A percentile compares a stretch with the other conserved stretches of the same genome.
Evolutionary conservation across 2,113 vertebrate genomes (phyloP).

Genomic region (Ranitomeya variabilis): DNA sequence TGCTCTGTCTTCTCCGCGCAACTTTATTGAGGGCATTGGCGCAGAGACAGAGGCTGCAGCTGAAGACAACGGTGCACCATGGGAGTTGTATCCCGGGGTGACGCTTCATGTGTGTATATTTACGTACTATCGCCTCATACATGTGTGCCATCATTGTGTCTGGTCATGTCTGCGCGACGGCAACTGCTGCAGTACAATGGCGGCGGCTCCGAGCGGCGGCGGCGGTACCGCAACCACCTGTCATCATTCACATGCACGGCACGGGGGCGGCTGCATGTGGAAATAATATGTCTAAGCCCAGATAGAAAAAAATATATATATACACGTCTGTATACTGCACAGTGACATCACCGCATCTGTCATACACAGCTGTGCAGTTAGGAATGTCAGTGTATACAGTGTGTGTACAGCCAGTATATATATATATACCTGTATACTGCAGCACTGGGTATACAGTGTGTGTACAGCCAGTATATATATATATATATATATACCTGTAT

Average conservation of each 20-base stretch:
- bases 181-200: neutral
- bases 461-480: too few relatives aligned
- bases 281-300: neutral
- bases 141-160: slow-evolving; percentile 6
- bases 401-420: too few relatives aligned
- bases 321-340: neutral
- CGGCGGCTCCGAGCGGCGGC: neutral
- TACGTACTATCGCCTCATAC: slow-evolving; percentile 32
- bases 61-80: slow-evolving; percentile 52
- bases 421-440: too few relatives aligned
- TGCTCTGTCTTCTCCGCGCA: slow-evolving; percentile 34
- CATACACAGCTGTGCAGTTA: too few relatives aligned
- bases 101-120: slow-evolving; percentile 56
- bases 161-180: neutral
- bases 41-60: slow-evolving; percentile 49
- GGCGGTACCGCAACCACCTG: neutral
- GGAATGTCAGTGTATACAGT: too few relatives aligned
- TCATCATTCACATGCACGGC: neutral
- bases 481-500: too few relatives aligned
- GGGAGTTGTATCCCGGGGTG: slow-evolving; percentile 57
- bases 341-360: too few relatives aligned
- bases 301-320: neutral
- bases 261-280: neutral
- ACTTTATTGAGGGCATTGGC: slow-evolving; percentile 52
- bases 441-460: too few relatives aligned